phyloP scores from a whole-genome alignment of 1,140 invertebrate species.

The Tigriopus japonicus region DNA sequence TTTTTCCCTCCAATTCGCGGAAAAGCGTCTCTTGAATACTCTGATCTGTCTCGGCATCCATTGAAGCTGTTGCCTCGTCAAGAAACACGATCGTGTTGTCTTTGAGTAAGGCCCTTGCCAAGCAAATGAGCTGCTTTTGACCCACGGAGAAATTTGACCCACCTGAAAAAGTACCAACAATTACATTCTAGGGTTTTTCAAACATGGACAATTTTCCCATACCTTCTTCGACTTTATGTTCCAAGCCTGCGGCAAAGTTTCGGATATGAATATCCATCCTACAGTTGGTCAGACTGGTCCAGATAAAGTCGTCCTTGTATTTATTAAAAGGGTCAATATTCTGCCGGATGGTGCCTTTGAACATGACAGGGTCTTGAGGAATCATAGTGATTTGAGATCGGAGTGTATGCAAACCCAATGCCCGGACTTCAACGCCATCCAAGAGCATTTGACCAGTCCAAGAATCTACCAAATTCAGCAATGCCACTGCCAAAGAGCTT shows the following conservation, averaged over 20 bases:
- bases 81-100: slow-evolving; percentile 62
- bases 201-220: slow-evolving; percentile 58
- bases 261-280: no score
- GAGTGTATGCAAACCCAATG: slow-evolving; percentile 28
- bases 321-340: slow-evolving; percentile 43
- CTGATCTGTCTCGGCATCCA: slow-evolving; percentile 76
- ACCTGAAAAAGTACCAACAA: slow-evolving; percentile 46
- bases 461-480: slow-evolving; percentile 21
- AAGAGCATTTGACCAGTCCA: slow-evolving; percentile 22
- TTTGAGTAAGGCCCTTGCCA: slow-evolving; percentile 54
- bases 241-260: background rate
- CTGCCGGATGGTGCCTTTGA: slow-evolving; percentile 34
- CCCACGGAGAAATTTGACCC: slow-evolving; percentile 36
- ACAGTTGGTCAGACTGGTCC: slow-evolving; percentile 26
- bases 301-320: slow-evolving; percentile 44
- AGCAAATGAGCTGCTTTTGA: slow-evolving; percentile 37
- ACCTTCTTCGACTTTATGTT: slow-evolving; percentile 52
- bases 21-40: slow-evolving; percentile 71
- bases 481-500: slow-evolving; percentile 22
- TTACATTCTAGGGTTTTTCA: slow-evolving; percentile 41
- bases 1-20: slow-evolving; percentile 63
- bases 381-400: slow-evolving; percentile 25
- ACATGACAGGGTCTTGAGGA: slow-evolving; percentile 29
- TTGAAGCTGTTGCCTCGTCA: slow-evolving; percentile 37
- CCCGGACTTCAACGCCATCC: slow-evolving; percentile 23